These are phyloP conservation scores for Watsonalla cultraria DNA, from an alignment of 2,888 invertebrate genomes.

Conservation along the genomic window DNA sequence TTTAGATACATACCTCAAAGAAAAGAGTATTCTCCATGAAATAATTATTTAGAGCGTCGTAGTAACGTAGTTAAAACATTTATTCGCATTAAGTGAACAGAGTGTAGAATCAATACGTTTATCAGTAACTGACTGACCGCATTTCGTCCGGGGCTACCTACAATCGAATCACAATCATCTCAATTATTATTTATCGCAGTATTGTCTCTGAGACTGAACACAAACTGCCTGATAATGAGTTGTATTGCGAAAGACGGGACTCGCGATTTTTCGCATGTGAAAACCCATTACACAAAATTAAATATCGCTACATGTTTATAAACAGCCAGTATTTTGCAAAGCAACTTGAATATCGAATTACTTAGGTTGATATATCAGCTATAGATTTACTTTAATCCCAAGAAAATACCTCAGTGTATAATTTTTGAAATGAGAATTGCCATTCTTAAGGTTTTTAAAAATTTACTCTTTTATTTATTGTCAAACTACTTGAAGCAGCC, in stretches of 20 bases:
- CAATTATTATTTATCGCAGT: background rate
- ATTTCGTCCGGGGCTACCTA: background rate
- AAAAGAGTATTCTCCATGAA: constrained; percentile 37
- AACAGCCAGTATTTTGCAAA: background rate
- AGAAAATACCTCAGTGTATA: too few relatives aligned
- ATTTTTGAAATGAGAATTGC: too few relatives aligned
- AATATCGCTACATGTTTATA: background rate
- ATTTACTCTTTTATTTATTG: too few relatives aligned
- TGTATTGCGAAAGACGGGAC: too few relatives aligned
- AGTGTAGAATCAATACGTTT: constrained; percentile 41
- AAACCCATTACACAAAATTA: too few relatives aligned
- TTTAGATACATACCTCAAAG: constrained; percentile 35
- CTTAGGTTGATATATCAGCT: too few relatives aligned
- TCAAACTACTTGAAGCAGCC: too few relatives aligned
- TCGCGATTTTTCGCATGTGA: too few relatives aligned
- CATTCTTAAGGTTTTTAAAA: too few relatives aligned
- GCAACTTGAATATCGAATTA: background rate
- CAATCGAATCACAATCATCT: constrained; percentile 15
- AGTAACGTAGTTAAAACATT: too few relatives aligned
- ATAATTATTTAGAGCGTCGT: constrained; percentile 11
- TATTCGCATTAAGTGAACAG: too few relatives aligned
- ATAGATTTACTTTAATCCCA: too few relatives aligned
- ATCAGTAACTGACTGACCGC: constrained; percentile 37
- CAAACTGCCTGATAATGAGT: background rate
- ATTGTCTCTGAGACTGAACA: background rate